Base-by-base conservation (phyloP, 2,797 vertebrate genomes). In the Carapus acus region DNA sequence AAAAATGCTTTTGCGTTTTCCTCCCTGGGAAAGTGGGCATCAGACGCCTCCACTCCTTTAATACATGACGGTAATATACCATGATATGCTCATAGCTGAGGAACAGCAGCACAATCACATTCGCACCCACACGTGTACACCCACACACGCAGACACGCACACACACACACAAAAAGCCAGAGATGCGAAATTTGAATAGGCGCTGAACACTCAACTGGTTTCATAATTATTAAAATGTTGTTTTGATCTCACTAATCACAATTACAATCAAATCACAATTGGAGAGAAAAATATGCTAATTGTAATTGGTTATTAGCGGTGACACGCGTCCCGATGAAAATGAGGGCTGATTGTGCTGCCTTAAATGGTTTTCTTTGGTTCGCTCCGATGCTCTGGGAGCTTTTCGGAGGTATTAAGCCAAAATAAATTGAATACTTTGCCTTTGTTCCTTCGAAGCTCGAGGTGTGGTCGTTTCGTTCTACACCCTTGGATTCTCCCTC, bases 1-100 rank as follows among this genome's bases (percentile, higher is more conserved):
- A 43, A 62, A 53, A 71, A 57, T 64, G 8, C 11, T 65, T 74
- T 62, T 15, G 48, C 51, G 67, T 61, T 40, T 8, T 68, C 59
- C 9, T 9, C 4, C 9, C 5, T 60, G 62, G 36, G 43, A 54
- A 38, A 59, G 39, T 38, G 39, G 33, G 38, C 42, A 38, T 54
- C 39, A 27, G 29, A 29, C 43, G 51, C 55, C 43, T 57, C 17
- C 2, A 57, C 54, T 15, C n/a, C 33, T 63, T 58, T 31, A 45
- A 45, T 54, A n/a, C n/a, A n/a, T n/a, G n/a, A n/a, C n/a, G n/a
- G n/a, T n/a, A n/a, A n/a, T n/a, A n/a, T n/a, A n/a, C n/a, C n/a
- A n/a, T n/a, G n/a, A n/a, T n/a, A n/a, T 33, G 8, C 31, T 7
- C 31, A 33, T 7, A 33, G 2, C 31, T 7, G 11, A 4, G 11